A percentile compares a stretch with the other conserved stretches of the same genome.
phyloP scores from a whole-genome alignment of 2,113 vertebrate genomes.

The Meriones unguiculatus region DNA sequence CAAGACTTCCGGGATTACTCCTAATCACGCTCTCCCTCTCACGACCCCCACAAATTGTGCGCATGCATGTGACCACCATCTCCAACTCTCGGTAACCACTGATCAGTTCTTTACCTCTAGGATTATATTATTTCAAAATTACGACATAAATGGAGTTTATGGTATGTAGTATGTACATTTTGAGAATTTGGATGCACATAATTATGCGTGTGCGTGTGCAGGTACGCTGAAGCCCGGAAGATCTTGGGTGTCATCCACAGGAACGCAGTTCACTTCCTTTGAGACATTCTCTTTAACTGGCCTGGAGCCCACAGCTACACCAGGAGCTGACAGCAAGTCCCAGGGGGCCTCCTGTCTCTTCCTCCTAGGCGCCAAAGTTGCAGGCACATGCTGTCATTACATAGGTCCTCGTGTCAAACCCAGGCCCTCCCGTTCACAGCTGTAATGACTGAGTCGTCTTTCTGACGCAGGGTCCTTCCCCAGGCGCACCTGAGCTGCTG shows the following conservation, averaged over 20 bases:
- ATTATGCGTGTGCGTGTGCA: no score
- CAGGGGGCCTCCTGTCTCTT: background rate
- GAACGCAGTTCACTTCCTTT: background rate
- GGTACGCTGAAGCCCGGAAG: no score
- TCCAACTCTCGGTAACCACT: background rate
- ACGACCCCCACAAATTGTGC: no score
- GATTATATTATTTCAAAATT: background rate
- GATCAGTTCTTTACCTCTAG: slow-evolving; percentile 10
- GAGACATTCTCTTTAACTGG: background rate
- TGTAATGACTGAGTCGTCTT: background rate
- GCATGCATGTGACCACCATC: background rate
- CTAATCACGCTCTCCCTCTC: background rate
- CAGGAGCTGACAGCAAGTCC: background rate
- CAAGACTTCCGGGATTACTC: background rate
- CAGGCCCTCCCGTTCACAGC: background rate
- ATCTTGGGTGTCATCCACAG: background rate
- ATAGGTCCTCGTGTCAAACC: background rate
- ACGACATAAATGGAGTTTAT: slow-evolving; percentile 4
- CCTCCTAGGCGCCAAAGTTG: background rate
- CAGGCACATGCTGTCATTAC: background rate
- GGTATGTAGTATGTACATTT: background rate
- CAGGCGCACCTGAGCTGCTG: background rate
- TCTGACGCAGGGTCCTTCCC: background rate
- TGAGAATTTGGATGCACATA: background rate
- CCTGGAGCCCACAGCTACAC: background rate